Evolutionary conservation across 2,113 vertebrate species (phyloP).

Genomic region (Chamaetylas fuelleborni): DNA sequence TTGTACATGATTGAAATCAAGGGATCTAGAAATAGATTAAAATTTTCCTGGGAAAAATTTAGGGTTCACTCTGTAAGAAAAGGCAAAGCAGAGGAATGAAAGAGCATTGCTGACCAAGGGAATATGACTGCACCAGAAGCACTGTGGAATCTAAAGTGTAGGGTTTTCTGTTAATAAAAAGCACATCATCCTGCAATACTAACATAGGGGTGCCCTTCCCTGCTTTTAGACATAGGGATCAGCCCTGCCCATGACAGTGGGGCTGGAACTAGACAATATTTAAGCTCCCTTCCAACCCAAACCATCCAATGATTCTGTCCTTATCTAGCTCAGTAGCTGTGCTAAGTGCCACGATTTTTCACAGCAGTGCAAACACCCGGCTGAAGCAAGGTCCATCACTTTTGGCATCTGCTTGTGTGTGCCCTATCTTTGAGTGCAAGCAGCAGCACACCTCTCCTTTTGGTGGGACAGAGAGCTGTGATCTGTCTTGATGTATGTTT

Average conservation of each 20-base stretch:
- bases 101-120: not conserved
- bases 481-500: not conserved
- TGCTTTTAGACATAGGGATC: not conserved
- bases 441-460: not conserved
- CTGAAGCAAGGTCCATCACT: not conserved
- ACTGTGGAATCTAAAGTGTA: not conserved
- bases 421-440: not conserved
- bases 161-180: not conserved
- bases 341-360: not conserved
- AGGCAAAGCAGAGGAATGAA: not conserved
- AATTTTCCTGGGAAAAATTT: not conserved
- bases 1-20: not conserved
- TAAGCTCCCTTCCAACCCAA: not conserved
- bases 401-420: not conserved
- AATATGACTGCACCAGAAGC: not conserved
- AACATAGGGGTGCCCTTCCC: not conserved
- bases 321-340: not conserved
- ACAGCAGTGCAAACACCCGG: accelerated
- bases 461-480: not conserved
- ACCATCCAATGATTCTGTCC: not conserved
- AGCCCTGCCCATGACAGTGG: not conserved
- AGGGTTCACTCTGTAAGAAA: not conserved
- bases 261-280: not conserved
- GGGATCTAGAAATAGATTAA: not conserved
- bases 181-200: not conserved